Base-by-base conservation (phyloP, 1,140 invertebrate genomes). In the Anastatus disparis region DNA sequence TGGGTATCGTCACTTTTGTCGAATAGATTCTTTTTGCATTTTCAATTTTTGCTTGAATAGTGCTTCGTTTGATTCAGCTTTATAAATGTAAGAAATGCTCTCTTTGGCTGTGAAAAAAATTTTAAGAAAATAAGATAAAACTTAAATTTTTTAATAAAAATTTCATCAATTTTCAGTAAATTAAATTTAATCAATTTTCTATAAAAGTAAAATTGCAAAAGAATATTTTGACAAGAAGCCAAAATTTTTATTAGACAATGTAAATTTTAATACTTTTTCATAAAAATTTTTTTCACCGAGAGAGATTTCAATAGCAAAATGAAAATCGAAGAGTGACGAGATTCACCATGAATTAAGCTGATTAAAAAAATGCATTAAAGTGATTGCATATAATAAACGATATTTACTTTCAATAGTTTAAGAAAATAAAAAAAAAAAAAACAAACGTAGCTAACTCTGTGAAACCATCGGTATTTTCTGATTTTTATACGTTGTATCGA, bases 381-480 rank as follows among this genome's bases (percentile, higher is more conserved):
- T 24, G 17, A 69, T 48, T 40, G 35, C 31, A 67, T 64, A 46
- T 66, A 38, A 50, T 61, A 67, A 66, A 72, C 58, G 52, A 67
- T 72, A 65, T 72, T 72, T 72, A 67, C 35, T 72, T 72, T 68
- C 12, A 52, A 35, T 50, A 65, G 17, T 20, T 42, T n/a, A n/a
- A n/a, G n/a, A n/a, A n/a, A n/a, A n/a, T n/a, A n/a, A n/a, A n/a
- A n/a, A n/a, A n/a, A n/a, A n/a, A n/a, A n/a, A n/a, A n/a, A n/a
- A n/a, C n/a, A n/a, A n/a, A n/a, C n/a, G 63, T 72, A 69, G 35
- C 50, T 29, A 61, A 69, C 46, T 69, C 31, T 61, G 59, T 63
- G 71, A 68, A n/a, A 68, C 42, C 58, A 67, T 65, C 63, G 56
- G 59, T 72, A 72, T 72, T 72, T 72, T 72, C 52, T 72, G 71